Base-by-base conservation (phyloP, 2,797 vertebrate genomes). In the Catharus ustulatus region DNA sequence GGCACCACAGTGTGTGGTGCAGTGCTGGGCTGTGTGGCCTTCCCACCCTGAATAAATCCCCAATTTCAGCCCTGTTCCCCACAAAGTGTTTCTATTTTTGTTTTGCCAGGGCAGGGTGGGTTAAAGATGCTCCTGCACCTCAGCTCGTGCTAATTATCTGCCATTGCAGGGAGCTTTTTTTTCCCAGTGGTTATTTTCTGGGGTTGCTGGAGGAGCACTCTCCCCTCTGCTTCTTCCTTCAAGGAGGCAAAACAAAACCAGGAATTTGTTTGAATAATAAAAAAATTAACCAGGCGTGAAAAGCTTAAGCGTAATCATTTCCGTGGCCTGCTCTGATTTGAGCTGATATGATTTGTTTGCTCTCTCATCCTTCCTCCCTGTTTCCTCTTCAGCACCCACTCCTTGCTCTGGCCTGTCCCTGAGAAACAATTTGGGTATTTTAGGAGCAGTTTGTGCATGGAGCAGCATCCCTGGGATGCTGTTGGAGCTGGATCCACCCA, bases 241-340 rank as follows among this genome's bases (percentile, higher is more conserved):
- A 29, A 90, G 80, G 84, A 95, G 93, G 86, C 83, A 84, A 94
- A 94, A 90, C 94, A 87, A 87, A 94, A 73, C 1, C 87, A 90
- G 83, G 80, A 74, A 82, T 96, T 94, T 87, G 80, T 88, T 49
- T 52, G 91, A 89, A 94, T 93, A 82, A 87, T 94, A 94, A 77
- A 89, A 91, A 84, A 88, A 81, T 80, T 88, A 96, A 46, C 62
- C 93, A 45, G 87, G 93, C 69, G 58, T 94, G 94, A 87, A 94
- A 80, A 87, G 89, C 85, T 78, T 46, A 92, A 94, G 89, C 15
- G 43, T 21, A 49, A 43, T 85, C 91, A 78, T 94, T 93, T 78
- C 93, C 7, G 2, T 68, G 83, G 77, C 55, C 73, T 81, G 90
- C 67, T 91, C 81, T 78, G 85, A 82, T 84, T 68, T 19, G 55